Base-by-base conservation (phyloP, 2,113 vertebrate genomes). In the Myiozetetes cayanensis region DNA sequence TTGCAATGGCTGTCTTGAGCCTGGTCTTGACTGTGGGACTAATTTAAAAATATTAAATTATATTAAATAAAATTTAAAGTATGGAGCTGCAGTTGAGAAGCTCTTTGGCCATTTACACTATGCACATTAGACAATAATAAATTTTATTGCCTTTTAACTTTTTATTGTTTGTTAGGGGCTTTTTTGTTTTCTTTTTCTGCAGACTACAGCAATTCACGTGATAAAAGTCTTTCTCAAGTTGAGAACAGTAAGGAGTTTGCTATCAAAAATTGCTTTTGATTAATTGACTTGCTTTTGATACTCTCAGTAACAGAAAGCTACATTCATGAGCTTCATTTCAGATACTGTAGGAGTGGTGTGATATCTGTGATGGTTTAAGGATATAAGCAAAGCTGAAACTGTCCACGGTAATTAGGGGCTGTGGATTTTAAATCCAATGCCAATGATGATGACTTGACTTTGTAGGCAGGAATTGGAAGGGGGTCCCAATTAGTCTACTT, bases 381-480 rank as follows among this genome's bases (percentile, higher is more conserved):
- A 30, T 50, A 44, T 21, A 68, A 68, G 10, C 14, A 73, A 50
- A 73, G 3, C 14, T n/a, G 14, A 44, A 46, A 31, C 19, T 81
- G 9, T 41, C 52, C 9, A 46, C 31, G 21, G 30, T 59, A 41
- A 37, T 79, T 10, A 47, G 4, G 22, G 7, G 1, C 1, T 62
- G 18, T 43, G 19, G 20, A 66, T 67, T 83, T 52, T 52, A 75
- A 74, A 33, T 39, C 12, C 31, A 17, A 0, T 52, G 30, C 33
- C n/a, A 13, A 5, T 28, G 30, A 27, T 50, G 28, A 66, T 47
- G 27, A 19, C 11, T 66, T 83, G 46, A 20, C 13, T 35, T 44
- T 1, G 0, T 71, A 31, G 31, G 27, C 0, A 0, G 25, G 21
- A 73, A 18, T 9, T 62, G 14, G 13, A 79, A 55, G 18, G 9